Evolutionary conservation across 2,113 vertebrate species (phyloP), one percentile per base, ranked within the genome.

Genomic region (Tautogolabrus adspersus): DNA sequence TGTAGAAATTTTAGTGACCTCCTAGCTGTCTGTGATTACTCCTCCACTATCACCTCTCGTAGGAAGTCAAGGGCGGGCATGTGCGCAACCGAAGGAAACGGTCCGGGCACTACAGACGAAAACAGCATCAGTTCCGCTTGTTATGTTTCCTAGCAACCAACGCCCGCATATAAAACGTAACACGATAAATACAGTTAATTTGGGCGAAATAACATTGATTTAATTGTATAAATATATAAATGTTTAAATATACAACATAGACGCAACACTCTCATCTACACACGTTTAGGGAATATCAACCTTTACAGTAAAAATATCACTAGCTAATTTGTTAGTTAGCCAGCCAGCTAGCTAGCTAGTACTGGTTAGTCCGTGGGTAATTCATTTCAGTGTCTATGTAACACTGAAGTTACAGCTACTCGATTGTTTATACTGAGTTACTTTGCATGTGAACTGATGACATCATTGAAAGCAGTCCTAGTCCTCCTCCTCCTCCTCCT

Each of bases 31-130:
- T 59, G 23, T 30, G 5, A 4, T 55, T 21, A 1, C 56, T 23
- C 16, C 0, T 13, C 23, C 0, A 23, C 46, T 71, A 74, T 90
- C 88, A 90, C 86, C 89, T 86, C 81, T 62, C 44, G 60, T 19
- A 89, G 90, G 88, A 92, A 92, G 85, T 77, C 89, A 93, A 94
- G 93, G 92, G 5, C 92, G 93, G 92, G 5, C 92, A 82, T 10
- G 42, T 0, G 85, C 76, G 80, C 65, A 81, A 54, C 77, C 3
- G 16, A 0, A 10, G 0, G 0, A 68, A 21, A 3, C 3, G 59
- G 26, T 90, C 87, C 92, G 89, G 54, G 6, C 7, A 9, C 3
- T 80, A 78, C 66, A 40, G 13, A 1, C 0, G 16, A 37, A 5
- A 47, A 0, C 0, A 2, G 22, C 26, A 34, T 8, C 1, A 0